A percentile compares a stretch with the other conserved stretches of the same genome.
Conservation (phyloP, 1,140 invertebrate genomes). For the Parasteatoda tepidariorum region DNA sequence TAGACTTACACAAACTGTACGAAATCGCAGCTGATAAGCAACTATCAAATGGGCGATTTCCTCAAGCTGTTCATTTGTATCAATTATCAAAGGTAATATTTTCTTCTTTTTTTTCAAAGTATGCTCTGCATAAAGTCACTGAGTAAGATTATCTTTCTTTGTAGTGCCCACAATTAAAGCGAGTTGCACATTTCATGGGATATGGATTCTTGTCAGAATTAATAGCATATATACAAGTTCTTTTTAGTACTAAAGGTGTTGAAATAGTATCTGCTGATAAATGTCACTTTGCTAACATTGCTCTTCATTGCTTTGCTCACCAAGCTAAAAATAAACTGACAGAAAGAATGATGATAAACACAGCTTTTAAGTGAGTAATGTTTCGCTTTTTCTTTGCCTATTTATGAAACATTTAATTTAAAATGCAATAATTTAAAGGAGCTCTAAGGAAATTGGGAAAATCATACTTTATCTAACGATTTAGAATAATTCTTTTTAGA, state of each 20-base stretch:
- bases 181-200: conserved; percentile 79
- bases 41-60: conserved; percentile 75
- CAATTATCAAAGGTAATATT: conserved; percentile 76
- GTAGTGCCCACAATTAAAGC: conserved; percentile 76
- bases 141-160: not conserved
- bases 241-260: conserved; percentile 71
- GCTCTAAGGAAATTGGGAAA: no score
- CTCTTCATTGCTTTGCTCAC: conserved; percentile 77
- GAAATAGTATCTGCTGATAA: conserved; percentile 75
- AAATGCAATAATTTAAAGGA: no score
- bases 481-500: conserved; percentile 22
- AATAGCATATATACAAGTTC: conserved; percentile 74
- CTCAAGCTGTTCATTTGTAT: conserved; percentile 78
- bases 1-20: conserved; percentile 78
- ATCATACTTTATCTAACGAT: no score
- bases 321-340: conserved; percentile 71
- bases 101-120: not conserved
- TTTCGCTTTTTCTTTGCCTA: not conserved
- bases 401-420: no score
- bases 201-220: conserved; percentile 78
- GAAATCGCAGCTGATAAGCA: conserved; percentile 80
- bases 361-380: conserved; percentile 61
- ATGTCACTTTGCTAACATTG: conserved; percentile 78
- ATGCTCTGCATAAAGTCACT: not conserved
- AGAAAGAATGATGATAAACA: conserved; percentile 41